Evolutionary conservation across 2,888 invertebrate species (phyloP).

Genomic region (Melinaea marsaeus): DNA sequence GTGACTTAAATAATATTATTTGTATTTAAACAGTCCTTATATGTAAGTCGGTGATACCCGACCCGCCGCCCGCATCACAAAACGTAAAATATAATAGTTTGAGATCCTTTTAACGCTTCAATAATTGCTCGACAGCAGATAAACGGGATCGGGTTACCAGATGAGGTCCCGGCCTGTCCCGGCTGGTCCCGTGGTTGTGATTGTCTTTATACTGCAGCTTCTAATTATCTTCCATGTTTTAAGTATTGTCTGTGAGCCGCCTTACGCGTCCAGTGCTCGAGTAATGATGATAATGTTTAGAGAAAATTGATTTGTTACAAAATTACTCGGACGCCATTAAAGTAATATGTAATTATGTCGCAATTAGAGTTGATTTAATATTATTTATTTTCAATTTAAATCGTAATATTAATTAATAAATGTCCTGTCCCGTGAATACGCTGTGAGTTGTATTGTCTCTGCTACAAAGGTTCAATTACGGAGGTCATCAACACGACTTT

Average conservation of each 20-base stretch:
- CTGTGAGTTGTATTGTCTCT: conserved; percentile 61
- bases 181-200: conserved; percentile 54
- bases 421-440: too few species aligned
- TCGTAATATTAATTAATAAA: conserved; percentile 33
- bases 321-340: background rate
- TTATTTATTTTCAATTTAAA: conserved; percentile 54
- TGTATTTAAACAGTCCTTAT: conserved; percentile 28
- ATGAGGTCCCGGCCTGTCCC: conserved; percentile 37
- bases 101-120: conserved; percentile 79
- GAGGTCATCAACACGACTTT: conserved; percentile 77
- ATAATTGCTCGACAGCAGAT: conserved; percentile 78
- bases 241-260: background rate
- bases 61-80: conserved; percentile 75
- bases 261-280: background rate
- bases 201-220: conserved; percentile 52
- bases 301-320: conserved; percentile 2
- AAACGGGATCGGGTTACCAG: conserved; percentile 71
- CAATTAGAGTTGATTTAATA: conserved; percentile 32
- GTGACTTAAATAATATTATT: conserved; percentile 6
- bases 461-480: conserved; percentile 67
- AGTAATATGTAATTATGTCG: conserved; percentile 5
- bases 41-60: conserved; percentile 49
- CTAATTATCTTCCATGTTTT: conserved; percentile 13
- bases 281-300: conserved; percentile 8
- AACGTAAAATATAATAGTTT: conserved; percentile 75